Evolutionary conservation across 2,113 vertebrate genomes (phyloP).

Genomic region (Ginglymostoma cirratum): DNA sequence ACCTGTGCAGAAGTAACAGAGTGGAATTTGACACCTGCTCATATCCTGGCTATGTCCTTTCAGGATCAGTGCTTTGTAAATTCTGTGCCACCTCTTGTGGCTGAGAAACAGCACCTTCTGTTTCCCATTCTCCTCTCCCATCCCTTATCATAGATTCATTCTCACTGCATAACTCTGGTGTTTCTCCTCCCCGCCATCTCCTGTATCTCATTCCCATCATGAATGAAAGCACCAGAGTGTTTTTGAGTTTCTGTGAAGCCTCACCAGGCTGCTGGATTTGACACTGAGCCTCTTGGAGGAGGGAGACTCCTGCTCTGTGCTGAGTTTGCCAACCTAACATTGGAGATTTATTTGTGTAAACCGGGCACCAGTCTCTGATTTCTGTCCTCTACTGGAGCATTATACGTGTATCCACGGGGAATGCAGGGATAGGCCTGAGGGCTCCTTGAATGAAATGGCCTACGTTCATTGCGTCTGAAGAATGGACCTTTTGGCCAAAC

Average conservation of each 20-base stretch:
- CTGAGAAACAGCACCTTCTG: not conserved
- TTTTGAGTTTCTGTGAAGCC: not conserved
- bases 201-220: not conserved
- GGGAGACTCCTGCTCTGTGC: not conserved
- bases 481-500: not conserved
- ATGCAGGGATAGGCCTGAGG: not conserved
- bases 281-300: not conserved
- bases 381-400: not conserved
- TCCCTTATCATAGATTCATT: not conserved
- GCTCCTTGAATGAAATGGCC: not conserved
- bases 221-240: not conserved
- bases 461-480: too few species aligned
- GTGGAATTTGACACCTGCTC: not conserved
- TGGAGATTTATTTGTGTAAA: not conserved
- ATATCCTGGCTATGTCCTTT: not conserved
- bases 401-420: not conserved
- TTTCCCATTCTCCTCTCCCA: not conserved
- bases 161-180: not conserved
- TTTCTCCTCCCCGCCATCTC: not conserved
- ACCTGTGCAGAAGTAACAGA: not conserved
- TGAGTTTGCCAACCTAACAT: not conserved
- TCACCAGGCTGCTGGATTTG: not conserved
- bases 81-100: not conserved
- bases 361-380: not conserved
- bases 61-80: not conserved